Evolutionary conservation across 2,113 vertebrate species (phyloP), one percentile per base, ranked within the genome.

Genomic region (Antigone vipio): DNA sequence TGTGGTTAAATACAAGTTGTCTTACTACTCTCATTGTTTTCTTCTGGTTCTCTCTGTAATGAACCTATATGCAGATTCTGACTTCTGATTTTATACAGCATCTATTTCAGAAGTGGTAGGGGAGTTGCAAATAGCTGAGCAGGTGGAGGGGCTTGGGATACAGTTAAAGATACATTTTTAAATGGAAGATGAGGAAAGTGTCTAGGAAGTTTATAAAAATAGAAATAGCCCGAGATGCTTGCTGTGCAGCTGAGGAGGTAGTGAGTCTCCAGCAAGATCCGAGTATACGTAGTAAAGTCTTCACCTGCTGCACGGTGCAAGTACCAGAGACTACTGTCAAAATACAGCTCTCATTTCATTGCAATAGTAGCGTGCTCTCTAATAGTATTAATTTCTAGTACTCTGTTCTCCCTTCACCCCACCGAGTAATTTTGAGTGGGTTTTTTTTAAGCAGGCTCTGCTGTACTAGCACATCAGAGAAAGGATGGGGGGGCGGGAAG

Each of bases 341-440:
- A 88, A 56, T 71, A 50, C 75, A 91, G n/a, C 35, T 59, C 30
- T 93, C 6, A 21, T 85, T 93, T 85, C 76, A 56, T 79, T 6
- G 5, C 74, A 63, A 16, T 40, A 45, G 64, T 49, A 93, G 64
- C 85, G 44, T 69, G 55, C 55, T 60, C 73, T 82, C 72, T 86
- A 76, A 83, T 34, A 66, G 34, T 69, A 50, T 55, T 64, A 29
- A 80, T 95, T 97, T 96, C 88, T 83, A 89, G 63, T 89, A 63
- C 35, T 75, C 34, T 74, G 40, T 93, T 83, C 53, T 78, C 38
- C 53, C 89, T 29, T 94, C 74, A 81, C 35, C 29, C 40, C 9
- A 53, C 49, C 89, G 60, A 71, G 63, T 89, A 63, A 83, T 93
- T 96, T 45, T 55, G 27, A 19, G 19, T 47, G 24, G 4, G 1